Conservation (phyloP, 1,140 invertebrate species). For the Adelges cooleyi region DNA sequence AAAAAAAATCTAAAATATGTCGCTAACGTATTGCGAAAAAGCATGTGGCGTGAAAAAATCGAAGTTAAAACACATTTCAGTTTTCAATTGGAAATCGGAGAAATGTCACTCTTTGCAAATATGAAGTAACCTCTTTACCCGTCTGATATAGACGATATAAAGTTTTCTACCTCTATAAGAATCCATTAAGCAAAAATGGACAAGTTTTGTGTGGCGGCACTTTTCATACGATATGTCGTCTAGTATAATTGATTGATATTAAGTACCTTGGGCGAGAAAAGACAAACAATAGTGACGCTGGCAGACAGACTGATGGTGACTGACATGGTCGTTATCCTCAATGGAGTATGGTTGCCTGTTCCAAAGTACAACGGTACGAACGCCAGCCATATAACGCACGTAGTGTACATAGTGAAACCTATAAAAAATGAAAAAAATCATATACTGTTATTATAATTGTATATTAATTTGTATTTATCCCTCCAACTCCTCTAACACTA, state of each 20-base stretch:
- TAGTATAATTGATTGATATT: not conserved
- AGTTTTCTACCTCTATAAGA: not conserved
- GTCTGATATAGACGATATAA: not conserved
- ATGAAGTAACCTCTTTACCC: too few relatives aligned
- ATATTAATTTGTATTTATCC: too few relatives aligned
- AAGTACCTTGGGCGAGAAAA: constrained; percentile 65
- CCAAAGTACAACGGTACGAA: constrained; percentile 61
- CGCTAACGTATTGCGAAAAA: too few relatives aligned
- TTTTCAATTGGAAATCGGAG: too few relatives aligned
- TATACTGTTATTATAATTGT: too few relatives aligned
- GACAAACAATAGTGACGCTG: constrained; percentile 59
- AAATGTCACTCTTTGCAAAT: not conserved
- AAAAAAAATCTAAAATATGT: too few relatives aligned
- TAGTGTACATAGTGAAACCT: constrained; percentile 63
- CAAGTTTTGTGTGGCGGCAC: not conserved
- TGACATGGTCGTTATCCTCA: constrained; percentile 64
- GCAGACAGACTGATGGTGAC: constrained; percentile 69
- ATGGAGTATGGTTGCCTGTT: constrained; percentile 53
- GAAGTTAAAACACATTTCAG: too few relatives aligned
- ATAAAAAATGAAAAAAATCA: constrained; percentile 1
- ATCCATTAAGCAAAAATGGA: not conserved
- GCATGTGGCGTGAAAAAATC: too few relatives aligned
- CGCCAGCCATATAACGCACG: constrained; percentile 62
- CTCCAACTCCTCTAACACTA: too few relatives aligned
- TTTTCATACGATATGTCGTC: not conserved